Base-by-base conservation (phyloP, 37 sponge, comb jelly and placozoan genomes). In the Eunapius fragilis region DNA sequence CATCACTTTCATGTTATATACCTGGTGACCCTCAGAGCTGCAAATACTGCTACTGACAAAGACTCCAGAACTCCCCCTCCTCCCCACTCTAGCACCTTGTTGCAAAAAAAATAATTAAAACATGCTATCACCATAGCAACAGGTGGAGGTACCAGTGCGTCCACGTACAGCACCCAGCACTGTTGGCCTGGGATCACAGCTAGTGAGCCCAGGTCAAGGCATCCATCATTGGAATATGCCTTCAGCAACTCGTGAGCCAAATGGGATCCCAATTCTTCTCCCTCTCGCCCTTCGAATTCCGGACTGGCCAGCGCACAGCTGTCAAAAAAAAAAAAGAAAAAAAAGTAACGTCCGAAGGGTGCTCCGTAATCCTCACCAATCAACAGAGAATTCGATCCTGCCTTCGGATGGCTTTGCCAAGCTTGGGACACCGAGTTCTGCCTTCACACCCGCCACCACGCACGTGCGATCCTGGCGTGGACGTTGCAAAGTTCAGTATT, bases 361-460 rank as follows among this genome's bases (percentile, higher is more conserved):
- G 41, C 41, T 6, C 41, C 41, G n/a, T 11, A 82, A 1, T 73
- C 78, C 91, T 35, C 50, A 96, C 97, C 97, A 96, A 41, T 96
- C 97, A 13, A 96, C 95, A 83, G 81, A 89, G 74, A 96, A 96
- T 72, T 96, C 86, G 31, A 96, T 26, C 37, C 80, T 84, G 24
- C 97, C 97, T 33, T 17, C 2, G 34, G 89, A 76, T 30, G 93
- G 95, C 30, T 70, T n/a, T 22, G 68, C 24, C 12, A 85, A 79
- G 68, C 69, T 68, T 68, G 97, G 97, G 2, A 34, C 30, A 19
- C 87, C 95, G 31, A 96, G 72, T 70, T 96, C 97, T 5, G 95
- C 97, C 86, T 96, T 96, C 76, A 96, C 93, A 10, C 97, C 97
- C 17, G 94, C 93, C 48, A 92, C 68, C 3, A 92, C 85, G 74